These are phyloP conservation scores for Notothenia rossii DNA, from an alignment of 2,113 vertebrate species.

Conservation along the genomic window DNA sequence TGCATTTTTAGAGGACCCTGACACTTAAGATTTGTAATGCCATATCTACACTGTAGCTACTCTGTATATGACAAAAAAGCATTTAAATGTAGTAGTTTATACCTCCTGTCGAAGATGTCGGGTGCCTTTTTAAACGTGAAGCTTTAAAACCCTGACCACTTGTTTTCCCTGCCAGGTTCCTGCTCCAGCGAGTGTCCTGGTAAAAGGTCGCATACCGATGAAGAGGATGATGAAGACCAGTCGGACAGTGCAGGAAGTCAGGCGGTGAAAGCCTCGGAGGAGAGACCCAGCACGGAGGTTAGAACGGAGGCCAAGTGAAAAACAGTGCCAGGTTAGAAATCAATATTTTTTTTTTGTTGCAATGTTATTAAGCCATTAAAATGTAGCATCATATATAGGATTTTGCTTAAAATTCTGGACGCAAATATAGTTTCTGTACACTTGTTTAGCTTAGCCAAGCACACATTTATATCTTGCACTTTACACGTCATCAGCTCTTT, in stretches of 20 bases:
- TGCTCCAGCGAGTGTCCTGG: constrained; percentile 77
- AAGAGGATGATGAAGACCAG: constrained; percentile 78
- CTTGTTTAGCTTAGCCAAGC: background rate
- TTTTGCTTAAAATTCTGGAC: background rate
- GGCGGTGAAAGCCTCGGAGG: constrained; percentile 81
- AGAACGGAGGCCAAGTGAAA: constrained; percentile 83
- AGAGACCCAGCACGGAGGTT: constrained; percentile 86
- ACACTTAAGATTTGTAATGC: no score
- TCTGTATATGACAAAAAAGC: no score
- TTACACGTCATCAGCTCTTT: constrained; percentile 29
- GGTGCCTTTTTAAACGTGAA: constrained; percentile 26
- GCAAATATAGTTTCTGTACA: background rate
- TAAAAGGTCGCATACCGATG: constrained; percentile 87
- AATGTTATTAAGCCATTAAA: accelerated
- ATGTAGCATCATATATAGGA: accelerated
- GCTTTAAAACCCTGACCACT: constrained; percentile 8
- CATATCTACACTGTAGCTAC: no score
- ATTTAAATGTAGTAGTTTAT: no score
- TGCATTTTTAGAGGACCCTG: no score
- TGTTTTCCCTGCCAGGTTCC: constrained; percentile 47
- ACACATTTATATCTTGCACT: background rate
- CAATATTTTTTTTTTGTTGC: background rate
- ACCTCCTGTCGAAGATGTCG: background rate
- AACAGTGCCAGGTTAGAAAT: constrained; percentile 65
- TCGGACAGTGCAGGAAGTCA: constrained; percentile 76